Percentiles rank a stretch among this genome's conserved stretches.
Conservation (phyloP, 2,888 invertebrate genomes). For the Gastrophysa polygoni region DNA sequence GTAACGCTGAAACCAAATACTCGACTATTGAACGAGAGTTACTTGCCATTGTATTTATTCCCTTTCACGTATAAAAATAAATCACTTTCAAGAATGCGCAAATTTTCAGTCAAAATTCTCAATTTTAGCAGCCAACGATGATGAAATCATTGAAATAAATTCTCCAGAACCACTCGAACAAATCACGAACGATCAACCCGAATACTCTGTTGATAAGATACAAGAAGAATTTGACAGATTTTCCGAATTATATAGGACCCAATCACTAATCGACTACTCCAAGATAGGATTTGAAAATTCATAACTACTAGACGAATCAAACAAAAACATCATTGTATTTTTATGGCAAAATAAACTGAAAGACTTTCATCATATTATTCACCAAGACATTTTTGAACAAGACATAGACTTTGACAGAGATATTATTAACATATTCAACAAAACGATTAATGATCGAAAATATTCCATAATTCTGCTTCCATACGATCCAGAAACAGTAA, state of each 20-base stretch:
- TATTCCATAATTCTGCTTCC: no score
- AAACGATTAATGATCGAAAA: constrained; percentile 16
- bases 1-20: no score
- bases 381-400: neutral
- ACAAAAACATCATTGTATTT: neutral
- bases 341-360: neutral
- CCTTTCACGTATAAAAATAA: no score
- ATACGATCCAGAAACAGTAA: constrained; percentile 3
- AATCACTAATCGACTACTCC: neutral
- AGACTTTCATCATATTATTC: neutral
- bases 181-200: no score
- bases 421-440: neutral
- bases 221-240: neutral
- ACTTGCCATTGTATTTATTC: no score
- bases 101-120: no score
- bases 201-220: no score
- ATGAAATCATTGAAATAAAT: no score
- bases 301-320: neutral
- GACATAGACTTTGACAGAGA: neutral
- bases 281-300: neutral
- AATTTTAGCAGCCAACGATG: no score
- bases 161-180: no score
- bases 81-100: no score
- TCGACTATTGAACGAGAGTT: no score
- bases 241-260: neutral